Conservation (phyloP, 2,888 invertebrate genomes). For the Nudaria mundana region DNA sequence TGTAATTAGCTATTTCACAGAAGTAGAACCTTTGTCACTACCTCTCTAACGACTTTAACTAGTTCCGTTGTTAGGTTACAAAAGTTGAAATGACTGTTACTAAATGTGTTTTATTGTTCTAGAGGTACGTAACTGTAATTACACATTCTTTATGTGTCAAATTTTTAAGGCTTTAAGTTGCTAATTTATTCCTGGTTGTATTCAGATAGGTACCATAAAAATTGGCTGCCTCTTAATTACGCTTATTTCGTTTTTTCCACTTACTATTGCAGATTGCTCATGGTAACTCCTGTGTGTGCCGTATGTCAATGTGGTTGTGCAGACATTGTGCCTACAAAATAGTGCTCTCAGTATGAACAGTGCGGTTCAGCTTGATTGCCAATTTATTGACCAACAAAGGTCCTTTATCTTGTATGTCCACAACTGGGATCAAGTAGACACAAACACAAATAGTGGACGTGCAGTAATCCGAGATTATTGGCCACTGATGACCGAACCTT, state of each 20-base stretch:
- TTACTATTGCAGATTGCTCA: no score
- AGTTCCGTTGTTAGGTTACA: conserved; percentile 26
- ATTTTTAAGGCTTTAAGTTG: no score
- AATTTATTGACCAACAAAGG: conserved; percentile 37
- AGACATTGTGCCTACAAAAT: no score
- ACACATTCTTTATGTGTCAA: no score
- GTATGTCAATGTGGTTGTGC: no score
- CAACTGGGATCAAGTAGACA: conserved; percentile 37
- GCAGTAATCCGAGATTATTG: conserved; percentile 45
- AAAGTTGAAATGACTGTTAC: conserved; percentile 27
- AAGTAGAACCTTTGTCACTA: conserved; percentile 41
- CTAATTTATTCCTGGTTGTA: no score
- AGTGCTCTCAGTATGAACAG: conserved; percentile 22
- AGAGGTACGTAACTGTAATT: conserved; percentile 23
- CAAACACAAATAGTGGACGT: conserved; percentile 47
- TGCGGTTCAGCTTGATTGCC: conserved; percentile 32
- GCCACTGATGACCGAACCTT: conserved; percentile 33
- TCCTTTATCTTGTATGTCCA: conserved; percentile 38
- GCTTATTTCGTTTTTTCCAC: no score
- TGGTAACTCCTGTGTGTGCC: no score
- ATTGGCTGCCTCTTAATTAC: no score
- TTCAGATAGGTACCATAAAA: no score
- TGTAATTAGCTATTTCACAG: conserved; percentile 47
- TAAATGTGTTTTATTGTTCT: conserved; percentile 32
- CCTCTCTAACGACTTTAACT: conserved; percentile 40